These are phyloP conservation scores for Avahi laniger DNA, from an alignment of 2,797 vertebrate genomes.

Conservation along the genomic window DNA sequence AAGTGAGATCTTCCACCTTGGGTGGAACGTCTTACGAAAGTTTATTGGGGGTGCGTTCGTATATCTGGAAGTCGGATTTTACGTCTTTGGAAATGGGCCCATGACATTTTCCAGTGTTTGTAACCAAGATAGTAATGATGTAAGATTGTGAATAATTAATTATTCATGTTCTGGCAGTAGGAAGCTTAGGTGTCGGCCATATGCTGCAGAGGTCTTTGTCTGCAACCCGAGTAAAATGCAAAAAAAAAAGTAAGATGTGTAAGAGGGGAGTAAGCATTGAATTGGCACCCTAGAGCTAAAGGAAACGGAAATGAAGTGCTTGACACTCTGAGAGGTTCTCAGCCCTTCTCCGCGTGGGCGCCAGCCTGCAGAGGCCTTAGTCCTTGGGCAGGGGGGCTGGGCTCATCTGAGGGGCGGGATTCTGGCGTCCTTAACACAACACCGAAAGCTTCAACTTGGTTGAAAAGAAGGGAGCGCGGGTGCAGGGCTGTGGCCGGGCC, in stretches of 20 bases:
- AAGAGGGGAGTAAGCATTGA: neutral
- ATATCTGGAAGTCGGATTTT: constrained; percentile 16
- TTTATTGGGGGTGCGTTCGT: neutral
- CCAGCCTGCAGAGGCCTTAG: accelerated
- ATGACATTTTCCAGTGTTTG: constrained; percentile 28
- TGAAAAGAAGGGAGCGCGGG: neutral
- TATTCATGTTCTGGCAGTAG: constrained; percentile 72
- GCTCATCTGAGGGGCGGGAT: neutral
- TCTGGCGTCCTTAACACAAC: accelerated
- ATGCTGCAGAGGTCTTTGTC: constrained; percentile 72
- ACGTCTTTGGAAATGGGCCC: constrained; percentile 12
- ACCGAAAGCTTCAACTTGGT: neutral
- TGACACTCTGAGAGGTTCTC: neutral
- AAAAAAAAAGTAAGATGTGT: neutral
- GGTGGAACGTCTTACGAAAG: neutral
- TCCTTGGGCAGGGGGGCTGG: neutral
- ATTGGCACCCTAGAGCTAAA: neutral
- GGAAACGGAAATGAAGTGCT: neutral
- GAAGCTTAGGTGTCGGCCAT: constrained; percentile 71
- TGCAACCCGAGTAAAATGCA: constrained; percentile 38
- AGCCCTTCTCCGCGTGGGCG: neutral
- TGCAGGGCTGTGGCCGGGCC: neutral
- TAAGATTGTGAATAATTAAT: constrained; percentile 75
- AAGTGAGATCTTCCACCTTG: neutral
- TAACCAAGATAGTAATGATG: constrained; percentile 71